phyloP scores from a whole-genome alignment of 92 coral and sea anemone genomes.

The Nematostella vectensis region DNA sequence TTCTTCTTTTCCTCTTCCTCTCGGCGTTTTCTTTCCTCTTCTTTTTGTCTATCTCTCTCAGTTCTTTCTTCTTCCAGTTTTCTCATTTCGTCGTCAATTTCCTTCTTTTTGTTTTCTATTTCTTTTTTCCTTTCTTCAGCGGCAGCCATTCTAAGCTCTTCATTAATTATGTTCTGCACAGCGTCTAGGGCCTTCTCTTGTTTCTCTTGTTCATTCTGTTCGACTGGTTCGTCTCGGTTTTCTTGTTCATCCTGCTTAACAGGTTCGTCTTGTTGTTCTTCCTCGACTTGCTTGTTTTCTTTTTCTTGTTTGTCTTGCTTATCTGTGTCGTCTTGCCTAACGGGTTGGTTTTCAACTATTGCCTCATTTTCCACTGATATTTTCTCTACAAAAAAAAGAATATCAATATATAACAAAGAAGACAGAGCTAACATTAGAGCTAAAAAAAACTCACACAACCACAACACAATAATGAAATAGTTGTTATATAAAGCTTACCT shows the following conservation, averaged over 20 bases:
- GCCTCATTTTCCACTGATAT: constrained; percentile 13
- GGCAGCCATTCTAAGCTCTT: constrained; percentile 22
- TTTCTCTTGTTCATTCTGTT: constrained; percentile 26
- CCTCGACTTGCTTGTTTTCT: constrained; percentile 27
- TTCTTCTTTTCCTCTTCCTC: constrained; percentile 38
- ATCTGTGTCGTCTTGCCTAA: neutral
- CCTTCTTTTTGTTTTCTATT: constrained; percentile 39
- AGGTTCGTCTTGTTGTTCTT: constrained; percentile 32
- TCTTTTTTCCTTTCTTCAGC: constrained; percentile 15
- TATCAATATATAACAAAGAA: neutral
- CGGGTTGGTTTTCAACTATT: constrained; percentile 2
- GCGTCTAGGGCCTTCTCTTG: constrained; percentile 42
- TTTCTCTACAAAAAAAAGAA: constrained; percentile 18
- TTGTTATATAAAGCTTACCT: no score
- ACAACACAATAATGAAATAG: no score
- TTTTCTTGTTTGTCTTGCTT: constrained; percentile 14
- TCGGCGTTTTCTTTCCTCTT: constrained; percentile 28
- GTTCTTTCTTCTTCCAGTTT: constrained; percentile 50
- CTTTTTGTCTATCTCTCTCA: constrained; percentile 29
- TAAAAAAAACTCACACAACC: no score
- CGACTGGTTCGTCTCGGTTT: constrained; percentile 15
- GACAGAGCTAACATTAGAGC: no score
- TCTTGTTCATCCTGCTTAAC: constrained; percentile 27
- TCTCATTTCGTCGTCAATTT: constrained; percentile 43
- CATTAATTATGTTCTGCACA: constrained; percentile 22